Percentiles rank a stretch among this genome's conserved stretches.
These are phyloP conservation scores for Cavia aperea DNA, from an alignment of 2,113 vertebrate genomes.

Conservation along the genomic window DNA sequence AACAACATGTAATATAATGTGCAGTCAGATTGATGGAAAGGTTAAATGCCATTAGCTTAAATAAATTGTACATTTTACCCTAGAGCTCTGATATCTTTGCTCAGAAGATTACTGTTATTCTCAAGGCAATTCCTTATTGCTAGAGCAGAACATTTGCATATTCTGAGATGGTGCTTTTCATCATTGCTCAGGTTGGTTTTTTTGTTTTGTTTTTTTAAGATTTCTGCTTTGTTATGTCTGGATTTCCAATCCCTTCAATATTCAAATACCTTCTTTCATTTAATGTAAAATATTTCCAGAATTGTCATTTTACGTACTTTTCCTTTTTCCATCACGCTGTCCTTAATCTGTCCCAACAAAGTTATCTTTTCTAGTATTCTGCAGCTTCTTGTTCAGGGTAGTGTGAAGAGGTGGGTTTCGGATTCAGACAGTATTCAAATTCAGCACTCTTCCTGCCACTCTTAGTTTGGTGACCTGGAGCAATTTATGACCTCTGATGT, in stretches of 20 bases:
- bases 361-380: background rate
- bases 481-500: slow-evolving; percentile 1
- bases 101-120: background rate
- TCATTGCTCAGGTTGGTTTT: background rate
- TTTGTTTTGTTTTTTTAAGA: background rate
- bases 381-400: background rate
- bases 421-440: slow-evolving; percentile 7
- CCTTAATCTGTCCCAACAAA: background rate
- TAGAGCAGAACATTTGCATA: background rate
- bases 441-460: background rate
- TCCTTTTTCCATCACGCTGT: background rate
- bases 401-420: background rate
- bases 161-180: slow-evolving; percentile 1
- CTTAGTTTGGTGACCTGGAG: slow-evolving; percentile 14
- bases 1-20: background rate
- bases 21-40: background rate
- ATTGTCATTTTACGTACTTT: background rate
- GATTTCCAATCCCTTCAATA: background rate
- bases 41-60: slow-evolving; percentile 8
- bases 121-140: background rate
- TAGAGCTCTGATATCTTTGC: background rate
- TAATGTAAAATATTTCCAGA: background rate
- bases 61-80: background rate
- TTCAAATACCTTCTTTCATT: background rate
- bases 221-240: background rate